Conservation (phyloP, 2,888 invertebrate species). For the Caenorhabditis afra region DNA sequence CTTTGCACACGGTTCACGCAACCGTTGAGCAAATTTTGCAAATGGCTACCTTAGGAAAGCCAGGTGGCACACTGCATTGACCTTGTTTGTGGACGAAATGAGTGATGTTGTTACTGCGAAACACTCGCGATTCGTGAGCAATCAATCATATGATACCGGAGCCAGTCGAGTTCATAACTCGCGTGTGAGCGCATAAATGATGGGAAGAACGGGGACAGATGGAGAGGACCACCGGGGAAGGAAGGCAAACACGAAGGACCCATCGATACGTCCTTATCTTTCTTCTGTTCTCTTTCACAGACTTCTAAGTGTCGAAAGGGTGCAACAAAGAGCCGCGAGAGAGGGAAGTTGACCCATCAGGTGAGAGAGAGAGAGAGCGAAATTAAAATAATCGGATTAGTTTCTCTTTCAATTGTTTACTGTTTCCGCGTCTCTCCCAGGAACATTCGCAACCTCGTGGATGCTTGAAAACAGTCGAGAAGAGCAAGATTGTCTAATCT, state of each 20-base stretch:
- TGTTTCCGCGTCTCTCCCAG: not conserved
- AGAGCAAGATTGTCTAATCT: constrained; percentile 26
- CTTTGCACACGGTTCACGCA: too few relatives aligned
- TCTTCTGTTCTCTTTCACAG: too few relatives aligned
- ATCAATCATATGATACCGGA: constrained; percentile 19
- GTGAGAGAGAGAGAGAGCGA: not conserved
- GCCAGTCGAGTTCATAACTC: constrained; percentile 1
- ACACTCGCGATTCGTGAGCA: not conserved
- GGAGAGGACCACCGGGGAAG: not conserved
- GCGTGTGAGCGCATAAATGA: not conserved
- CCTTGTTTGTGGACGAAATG: too few relatives aligned
- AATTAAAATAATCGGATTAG: constrained; percentile 37
- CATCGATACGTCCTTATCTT: too few relatives aligned
- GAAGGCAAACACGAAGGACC: not conserved
- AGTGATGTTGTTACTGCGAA: not conserved
- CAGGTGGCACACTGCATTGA: too few relatives aligned
- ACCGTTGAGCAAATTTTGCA: too few relatives aligned
- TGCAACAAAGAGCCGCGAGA: not conserved
- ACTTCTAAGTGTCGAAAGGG: not conserved
- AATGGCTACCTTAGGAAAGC: too few relatives aligned
- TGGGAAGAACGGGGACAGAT: not conserved
- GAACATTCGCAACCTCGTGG: constrained; percentile 1
- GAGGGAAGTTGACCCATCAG: not conserved
- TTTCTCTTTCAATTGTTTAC: constrained; percentile 2
- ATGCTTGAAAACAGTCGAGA: constrained; percentile 5